These are phyloP conservation scores for Astyanax mexicanus DNA, from an alignment of 2,797 vertebrate genomes.

Conservation along the genomic window DNA sequence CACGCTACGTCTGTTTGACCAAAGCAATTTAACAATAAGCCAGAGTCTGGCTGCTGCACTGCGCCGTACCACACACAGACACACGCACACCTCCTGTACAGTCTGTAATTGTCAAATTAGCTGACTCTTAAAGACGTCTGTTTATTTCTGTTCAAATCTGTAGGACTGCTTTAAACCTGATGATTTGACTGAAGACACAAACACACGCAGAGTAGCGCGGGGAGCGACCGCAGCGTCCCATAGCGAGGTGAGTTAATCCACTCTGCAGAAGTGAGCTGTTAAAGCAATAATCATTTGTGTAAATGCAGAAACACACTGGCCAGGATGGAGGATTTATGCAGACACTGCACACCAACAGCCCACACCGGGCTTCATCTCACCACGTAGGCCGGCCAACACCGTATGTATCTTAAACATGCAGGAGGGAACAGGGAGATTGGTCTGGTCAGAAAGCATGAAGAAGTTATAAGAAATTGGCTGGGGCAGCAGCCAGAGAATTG, in stretches of 20 bases:
- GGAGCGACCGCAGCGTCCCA: slow-evolving; percentile 25
- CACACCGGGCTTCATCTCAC: slow-evolving; percentile 7
- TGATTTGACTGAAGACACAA: slow-evolving; percentile 3
- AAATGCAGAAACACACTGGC: slow-evolving; percentile 60
- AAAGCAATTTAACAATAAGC: slow-evolving; percentile 43
- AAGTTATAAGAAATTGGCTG: neutral
- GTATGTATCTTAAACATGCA: neutral
- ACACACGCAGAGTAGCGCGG: slow-evolving; percentile 1
- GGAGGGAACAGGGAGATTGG: neutral
- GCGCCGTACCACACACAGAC: slow-evolving; percentile 33
- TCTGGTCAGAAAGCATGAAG: neutral
- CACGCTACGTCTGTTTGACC: slow-evolving; percentile 36
- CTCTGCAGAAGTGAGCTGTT: slow-evolving; percentile 61
- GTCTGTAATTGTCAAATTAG: neutral
- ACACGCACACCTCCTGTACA: neutral
- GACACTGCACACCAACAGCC: slow-evolving; percentile 48
- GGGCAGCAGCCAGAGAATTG: neutral
- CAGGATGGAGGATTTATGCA: slow-evolving; percentile 60
- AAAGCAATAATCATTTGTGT: slow-evolving; percentile 57
- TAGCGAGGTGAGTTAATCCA: slow-evolving; percentile 55
- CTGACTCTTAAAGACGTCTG: neutral
- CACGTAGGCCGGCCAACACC: neutral
- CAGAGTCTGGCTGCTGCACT: slow-evolving; percentile 49
- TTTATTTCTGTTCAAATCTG: slow-evolving; percentile 7
- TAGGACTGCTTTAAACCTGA: neutral